Evolutionary conservation across 2,113 vertebrate species (phyloP).

Genomic region (Suncus etruscus): DNA sequence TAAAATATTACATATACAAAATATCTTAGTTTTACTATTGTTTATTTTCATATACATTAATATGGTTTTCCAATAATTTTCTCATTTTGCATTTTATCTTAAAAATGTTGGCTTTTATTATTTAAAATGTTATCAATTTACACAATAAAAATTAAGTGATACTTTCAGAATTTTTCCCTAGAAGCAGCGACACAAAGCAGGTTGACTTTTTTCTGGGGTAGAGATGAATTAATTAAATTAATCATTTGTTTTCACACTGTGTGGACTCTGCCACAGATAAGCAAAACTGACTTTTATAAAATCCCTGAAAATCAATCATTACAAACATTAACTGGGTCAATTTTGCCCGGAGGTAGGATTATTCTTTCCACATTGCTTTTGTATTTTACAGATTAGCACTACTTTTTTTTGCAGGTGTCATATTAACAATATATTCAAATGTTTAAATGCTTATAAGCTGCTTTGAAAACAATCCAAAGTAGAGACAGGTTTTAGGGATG

Average conservation of each 20-base stretch:
- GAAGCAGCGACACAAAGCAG: background rate
- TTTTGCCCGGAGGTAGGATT: slow-evolving; percentile 71
- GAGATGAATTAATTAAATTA: slow-evolving; percentile 63
- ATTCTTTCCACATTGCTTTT: slow-evolving; percentile 42
- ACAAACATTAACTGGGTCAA: slow-evolving; percentile 55
- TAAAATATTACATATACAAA: background rate
- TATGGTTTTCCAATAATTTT: slow-evolving; percentile 25
- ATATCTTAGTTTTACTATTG: background rate
- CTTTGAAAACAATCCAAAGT: slow-evolving; percentile 59
- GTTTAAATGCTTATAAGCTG: slow-evolving; percentile 57
- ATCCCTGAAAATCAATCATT: slow-evolving; percentile 41
- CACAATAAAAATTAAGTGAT: background rate
- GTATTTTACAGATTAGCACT: slow-evolving; percentile 65
- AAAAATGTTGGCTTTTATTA: background rate
- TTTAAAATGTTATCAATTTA: slow-evolving; percentile 25
- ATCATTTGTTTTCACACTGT: slow-evolving; percentile 53
- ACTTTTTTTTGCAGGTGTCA: slow-evolving; percentile 38
- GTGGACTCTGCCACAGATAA: slow-evolving; percentile 45
- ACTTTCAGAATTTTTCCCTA: slow-evolving; percentile 38
- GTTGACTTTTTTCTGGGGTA: background rate
- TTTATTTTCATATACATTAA: background rate
- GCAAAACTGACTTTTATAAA: slow-evolving; percentile 64
- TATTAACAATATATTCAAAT: slow-evolving; percentile 66
- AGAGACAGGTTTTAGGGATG: slow-evolving; percentile 33
- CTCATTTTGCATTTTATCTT: background rate